phyloP scores from a whole-genome alignment of 1,140 invertebrate genomes.

The Chelonus insularis region DNA sequence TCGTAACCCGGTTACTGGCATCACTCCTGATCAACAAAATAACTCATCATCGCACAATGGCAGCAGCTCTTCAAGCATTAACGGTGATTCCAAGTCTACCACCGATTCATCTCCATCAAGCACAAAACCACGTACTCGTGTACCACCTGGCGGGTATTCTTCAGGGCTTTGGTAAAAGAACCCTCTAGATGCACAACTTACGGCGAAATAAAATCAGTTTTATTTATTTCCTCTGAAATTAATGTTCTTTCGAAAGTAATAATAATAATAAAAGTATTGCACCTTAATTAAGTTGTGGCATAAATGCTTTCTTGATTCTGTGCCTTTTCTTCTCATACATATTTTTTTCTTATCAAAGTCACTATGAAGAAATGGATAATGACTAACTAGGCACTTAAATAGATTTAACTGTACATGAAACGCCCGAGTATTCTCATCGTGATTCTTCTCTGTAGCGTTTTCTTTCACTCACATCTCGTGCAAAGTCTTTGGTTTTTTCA shows the following conservation, averaged over 20 bases:
- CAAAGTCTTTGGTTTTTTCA: not conserved
- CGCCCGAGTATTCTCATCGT: conserved; percentile 5
- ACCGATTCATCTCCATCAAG: conserved; percentile 36
- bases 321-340: conserved; percentile 42
- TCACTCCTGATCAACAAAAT: conserved; percentile 33
- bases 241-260: too few species aligned
- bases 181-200: too few species aligned
- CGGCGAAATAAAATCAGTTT: too few species aligned
- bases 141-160: conserved; percentile 60
- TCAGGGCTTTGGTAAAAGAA: conserved; percentile 62
- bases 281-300: conserved; percentile 40
- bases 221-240: too few species aligned
- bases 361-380: conserved; percentile 7
- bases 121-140: conserved; percentile 47
- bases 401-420: conserved; percentile 24
- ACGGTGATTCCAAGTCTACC: conserved; percentile 40
- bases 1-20: conserved; percentile 58
- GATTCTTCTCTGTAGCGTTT: not conserved
- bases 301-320: conserved; percentile 53
- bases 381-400: conserved; percentile 8
- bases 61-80: conserved; percentile 38
- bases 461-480: not conserved
- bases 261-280: conserved; percentile 35
- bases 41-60: conserved; percentile 42
- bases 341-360: conserved; percentile 17